Percentiles rank a stretch among this genome's conserved stretches.
phyloP scores from a whole-genome alignment of 2,797 vertebrate genomes.

The Botia almorhae region DNA sequence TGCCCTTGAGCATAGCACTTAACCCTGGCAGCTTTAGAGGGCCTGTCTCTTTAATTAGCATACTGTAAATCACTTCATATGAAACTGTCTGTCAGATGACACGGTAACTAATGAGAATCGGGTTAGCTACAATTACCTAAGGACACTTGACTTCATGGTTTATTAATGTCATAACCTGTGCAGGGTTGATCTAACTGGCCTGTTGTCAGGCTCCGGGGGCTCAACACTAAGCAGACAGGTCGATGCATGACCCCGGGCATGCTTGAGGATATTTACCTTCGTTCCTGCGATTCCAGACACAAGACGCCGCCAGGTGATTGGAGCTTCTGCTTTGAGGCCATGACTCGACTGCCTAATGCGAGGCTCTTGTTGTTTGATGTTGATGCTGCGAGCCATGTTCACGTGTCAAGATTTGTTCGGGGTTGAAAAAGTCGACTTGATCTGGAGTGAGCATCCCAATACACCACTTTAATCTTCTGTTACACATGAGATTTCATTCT shows the following conservation, averaged over 20 bases:
- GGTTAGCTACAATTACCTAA: constrained; percentile 41
- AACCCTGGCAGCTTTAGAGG: not conserved
- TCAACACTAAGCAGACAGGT: constrained; percentile 55
- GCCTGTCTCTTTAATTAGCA: constrained; percentile 8
- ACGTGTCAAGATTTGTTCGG: constrained; percentile 45
- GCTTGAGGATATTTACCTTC: constrained; percentile 61
- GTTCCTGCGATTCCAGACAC: constrained; percentile 55
- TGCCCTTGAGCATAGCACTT: constrained; percentile 15
- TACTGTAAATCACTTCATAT: constrained; percentile 34
- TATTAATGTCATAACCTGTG: constrained; percentile 55
- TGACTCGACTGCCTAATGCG: constrained; percentile 33
- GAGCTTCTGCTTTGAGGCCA: constrained; percentile 44
- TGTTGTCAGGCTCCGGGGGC: constrained; percentile 56
- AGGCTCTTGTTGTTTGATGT: constrained; percentile 35
- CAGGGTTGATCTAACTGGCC: constrained; percentile 60
- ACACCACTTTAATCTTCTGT: constrained; percentile 2
- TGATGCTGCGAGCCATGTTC: constrained; percentile 30
- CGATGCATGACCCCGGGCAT: constrained; percentile 62
- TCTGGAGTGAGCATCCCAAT: not conserved
- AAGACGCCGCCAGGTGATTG: constrained; percentile 54
- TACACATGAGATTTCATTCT: not conserved
- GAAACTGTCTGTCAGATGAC: not conserved
- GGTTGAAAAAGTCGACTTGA: constrained; percentile 22
- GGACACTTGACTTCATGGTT: constrained; percentile 52
- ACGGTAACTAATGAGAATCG: too few relatives aligned